Evolutionary conservation across 2,888 invertebrate genomes (phyloP), one percentile per base, ranked within the genome.

Genomic region (Hypolimnas misippus): DNA sequence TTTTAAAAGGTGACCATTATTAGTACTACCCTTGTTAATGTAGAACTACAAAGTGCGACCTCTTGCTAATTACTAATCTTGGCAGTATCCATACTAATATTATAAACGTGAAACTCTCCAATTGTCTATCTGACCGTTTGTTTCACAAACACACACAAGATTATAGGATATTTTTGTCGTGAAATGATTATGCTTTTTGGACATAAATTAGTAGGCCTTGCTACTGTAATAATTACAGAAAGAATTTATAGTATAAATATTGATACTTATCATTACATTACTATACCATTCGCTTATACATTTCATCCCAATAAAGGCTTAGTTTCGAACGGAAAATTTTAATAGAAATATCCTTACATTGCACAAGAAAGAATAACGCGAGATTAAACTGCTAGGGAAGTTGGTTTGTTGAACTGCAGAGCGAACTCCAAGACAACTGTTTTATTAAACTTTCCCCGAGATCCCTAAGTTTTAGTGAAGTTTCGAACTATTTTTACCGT

Each of bases 331-430:
- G 44, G 19, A 46, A 53, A 52, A 59, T 29, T 42, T 42, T 44
- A 53, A 59, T 29, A 46, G 33, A 38, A 35, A 59, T 59, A 52
- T 59, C 33, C 44, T 33, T 42, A 44, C 33, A 52, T 33, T 52
- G 31, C 33, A 33, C 19, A 21, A 42, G 42, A 58, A 50, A 58
- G 33, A 49, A 61, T 50, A 58, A 44, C 52, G 51, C 31, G 40
- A 56, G 63, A 63, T 63, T 63, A 60, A 63, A 60, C 51, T 52
- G 19, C 50, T 42, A 46, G 31, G 53, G 35, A 60, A 63, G 56
- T 63, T 56, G 17, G 59, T 49, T 57, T 58, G 61, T 44, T 63
- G 54, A 68, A 70, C 70, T 69, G 66, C 68, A 71, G 66, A 65
- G 42, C 25, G 31, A 35, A 21, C 46, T 62, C 44, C 52, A 53